These are phyloP conservation scores for Macheiramphus alcinus DNA, from an alignment of 2,113 vertebrate species.

Conservation along the genomic window DNA sequence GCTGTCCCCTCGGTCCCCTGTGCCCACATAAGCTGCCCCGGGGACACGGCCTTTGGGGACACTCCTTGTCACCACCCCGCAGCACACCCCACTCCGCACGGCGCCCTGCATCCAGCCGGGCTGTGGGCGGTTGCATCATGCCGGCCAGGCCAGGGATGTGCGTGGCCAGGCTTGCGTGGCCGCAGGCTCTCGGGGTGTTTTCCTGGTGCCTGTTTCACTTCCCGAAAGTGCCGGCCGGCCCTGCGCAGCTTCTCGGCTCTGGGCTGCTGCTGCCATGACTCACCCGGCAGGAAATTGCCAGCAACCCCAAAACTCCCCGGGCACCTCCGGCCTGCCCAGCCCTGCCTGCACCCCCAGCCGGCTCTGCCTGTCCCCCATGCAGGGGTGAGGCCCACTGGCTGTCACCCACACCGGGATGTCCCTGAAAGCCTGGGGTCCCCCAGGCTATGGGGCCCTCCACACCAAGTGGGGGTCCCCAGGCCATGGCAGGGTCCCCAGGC, in stretches of 20 bases:
- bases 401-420: accelerated
- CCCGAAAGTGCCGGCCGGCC: neutral
- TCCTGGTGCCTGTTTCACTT: neutral
- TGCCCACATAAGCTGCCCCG: accelerated
- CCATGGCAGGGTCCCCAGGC: accelerated
- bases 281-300: neutral
- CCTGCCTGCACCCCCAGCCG: accelerated
- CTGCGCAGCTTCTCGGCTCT: accelerated
- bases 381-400: accelerated
- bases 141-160: neutral
- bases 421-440: neutral
- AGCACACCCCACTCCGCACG: accelerated
- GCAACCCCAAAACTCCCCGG: neutral
- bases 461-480: neutral
- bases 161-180: neutral
- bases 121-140: neutral
- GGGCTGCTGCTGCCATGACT: neutral
- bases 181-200: neutral
- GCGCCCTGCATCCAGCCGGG: accelerated
- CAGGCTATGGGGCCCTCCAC: neutral
- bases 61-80: accelerated
- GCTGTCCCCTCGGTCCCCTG: accelerated
- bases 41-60: neutral
- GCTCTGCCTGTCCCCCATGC: too few relatives aligned
- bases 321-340: neutral